Evolutionary conservation across 2,113 vertebrate species (phyloP).

Genomic region (Hydropotes inermis): DNA sequence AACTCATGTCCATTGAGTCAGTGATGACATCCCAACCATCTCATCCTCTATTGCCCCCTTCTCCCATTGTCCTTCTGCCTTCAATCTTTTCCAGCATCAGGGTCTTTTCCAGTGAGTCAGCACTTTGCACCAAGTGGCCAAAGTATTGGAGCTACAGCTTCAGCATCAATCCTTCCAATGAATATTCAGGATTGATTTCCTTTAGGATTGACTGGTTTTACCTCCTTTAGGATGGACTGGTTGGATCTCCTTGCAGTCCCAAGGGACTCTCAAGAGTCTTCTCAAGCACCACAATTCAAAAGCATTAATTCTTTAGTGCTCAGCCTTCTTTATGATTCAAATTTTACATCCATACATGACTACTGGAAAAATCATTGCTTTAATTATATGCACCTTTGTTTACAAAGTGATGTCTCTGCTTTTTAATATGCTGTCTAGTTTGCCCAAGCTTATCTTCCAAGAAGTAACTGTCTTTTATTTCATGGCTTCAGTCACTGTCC

Average conservation of each 20-base stretch:
- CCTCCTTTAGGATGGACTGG: not conserved
- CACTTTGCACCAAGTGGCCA: not conserved
- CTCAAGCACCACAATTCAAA: not conserved
- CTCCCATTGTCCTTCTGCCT: not conserved
- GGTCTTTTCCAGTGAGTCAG: not conserved
- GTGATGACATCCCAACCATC: not conserved
- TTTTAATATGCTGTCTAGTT: not conserved
- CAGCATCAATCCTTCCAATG: not conserved
- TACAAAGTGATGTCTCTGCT: not conserved
- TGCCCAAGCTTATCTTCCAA: not conserved
- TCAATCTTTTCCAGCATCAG: not conserved
- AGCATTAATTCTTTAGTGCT: not conserved
- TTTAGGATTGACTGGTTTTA: not conserved
- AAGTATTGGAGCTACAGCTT: not conserved
- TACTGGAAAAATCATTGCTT: not conserved
- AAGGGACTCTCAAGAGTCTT: not conserved
- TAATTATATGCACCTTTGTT: not conserved
- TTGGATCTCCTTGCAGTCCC: not conserved
- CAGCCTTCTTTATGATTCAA: not conserved
- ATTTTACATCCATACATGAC: not conserved
- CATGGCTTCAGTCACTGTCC: not conserved
- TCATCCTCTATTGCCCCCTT: not conserved
- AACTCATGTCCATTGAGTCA: not conserved
- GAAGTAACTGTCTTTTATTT: not conserved
- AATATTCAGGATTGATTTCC: not conserved